Base-by-base conservation (phyloP, 2,888 invertebrate species). In the Epinotia nisella region DNA sequence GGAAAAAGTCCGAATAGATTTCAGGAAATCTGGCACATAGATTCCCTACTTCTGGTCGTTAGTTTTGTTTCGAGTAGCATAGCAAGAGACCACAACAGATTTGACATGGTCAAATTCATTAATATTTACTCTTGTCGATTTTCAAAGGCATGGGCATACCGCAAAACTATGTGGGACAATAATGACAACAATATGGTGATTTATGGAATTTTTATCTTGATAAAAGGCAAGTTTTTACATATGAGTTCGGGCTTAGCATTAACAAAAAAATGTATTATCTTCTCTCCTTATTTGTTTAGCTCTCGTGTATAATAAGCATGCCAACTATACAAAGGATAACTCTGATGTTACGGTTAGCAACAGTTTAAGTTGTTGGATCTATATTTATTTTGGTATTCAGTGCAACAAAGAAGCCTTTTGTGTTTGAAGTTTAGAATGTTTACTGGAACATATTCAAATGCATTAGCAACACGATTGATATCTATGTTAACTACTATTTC, bases 211-310 rank as follows among this genome's bases (percentile, higher is more conserved):
- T 35, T 35, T 35, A 35, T 35, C 7, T 35, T 35, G 35, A 35
- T 9, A 35, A 35, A n/a, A 49, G 45, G n/a, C 49, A 0, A 49
- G n/a, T 13, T 49, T 7, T 13, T n/a, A 49, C 5, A n/a, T n/a
- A 49, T n/a, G 7, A 49, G 49, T 15, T 15, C 13, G 45, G 5
- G 13, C 49, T 5, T 1, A n/a, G 0, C 15, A 45, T 45, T 41
- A 11, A 41, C 0, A 13, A 41, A 21, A n/a, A 53, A 59, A 5
- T 1, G 19, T 19, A 5, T 1, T 24, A 62, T 24, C 1, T 24
- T 35, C 45, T 49, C 21, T 24, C 62, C 21, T 24, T 55, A 45
- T 62, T 41, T 62, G 41, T 29, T 70, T 55, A 61, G 21, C 39
- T n/a, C n/a, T n/a, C 39, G 39, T 35, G 24, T 35, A 15, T 62